Base-by-base conservation (phyloP, 1,140 invertebrate species). In the Euwallacea fornicatus region DNA sequence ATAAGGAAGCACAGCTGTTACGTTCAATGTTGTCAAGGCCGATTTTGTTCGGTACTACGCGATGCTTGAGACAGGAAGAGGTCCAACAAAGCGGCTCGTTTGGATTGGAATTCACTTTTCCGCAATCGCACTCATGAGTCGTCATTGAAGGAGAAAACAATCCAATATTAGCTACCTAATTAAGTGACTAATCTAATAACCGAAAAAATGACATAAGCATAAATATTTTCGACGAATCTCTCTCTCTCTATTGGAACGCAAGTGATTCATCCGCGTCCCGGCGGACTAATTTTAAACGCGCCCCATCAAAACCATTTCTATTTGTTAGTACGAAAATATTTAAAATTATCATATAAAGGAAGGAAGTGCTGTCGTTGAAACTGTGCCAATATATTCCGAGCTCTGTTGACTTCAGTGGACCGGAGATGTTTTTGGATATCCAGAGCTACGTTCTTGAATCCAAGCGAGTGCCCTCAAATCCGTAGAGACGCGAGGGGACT, bases 261-360 rank as follows among this genome's bases (percentile, higher is more conserved):
- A 50, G 46, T 50, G 46, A 50, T 50, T 50, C 46, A 50, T 50
- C 9, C 46, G 9, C 46, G 46, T 50, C 46, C 46, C 46, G 46
- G 9, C 46, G 46, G 46, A 13, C 16, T 2, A n/a, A 16, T 15
- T 9, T 56, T 15, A 56, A 21, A 15, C 16, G n/a, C 2, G 63
- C n/a, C 47, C 11, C 50, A 66, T 68, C 55, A 68, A 68, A 68
- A 68, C 65, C 56, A 67, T 58, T 59, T 67, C 65, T 67, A 67
- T 67, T 50, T 59, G 55, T 50, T 53, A 42, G 43, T n/a, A 16
- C 56, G 13, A 68, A 68, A 68, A 68, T 60, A 68, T 68, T 68
- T 47, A 60, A 68, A 68, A 68, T 68, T 66, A 66, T 54, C 16
- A 55, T 13, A 59, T 60, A 68, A 68, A 68, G 66, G 66, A 68